Conservation (phyloP, 2,113 vertebrate species). For the Anas platyrhynchos region DNA sequence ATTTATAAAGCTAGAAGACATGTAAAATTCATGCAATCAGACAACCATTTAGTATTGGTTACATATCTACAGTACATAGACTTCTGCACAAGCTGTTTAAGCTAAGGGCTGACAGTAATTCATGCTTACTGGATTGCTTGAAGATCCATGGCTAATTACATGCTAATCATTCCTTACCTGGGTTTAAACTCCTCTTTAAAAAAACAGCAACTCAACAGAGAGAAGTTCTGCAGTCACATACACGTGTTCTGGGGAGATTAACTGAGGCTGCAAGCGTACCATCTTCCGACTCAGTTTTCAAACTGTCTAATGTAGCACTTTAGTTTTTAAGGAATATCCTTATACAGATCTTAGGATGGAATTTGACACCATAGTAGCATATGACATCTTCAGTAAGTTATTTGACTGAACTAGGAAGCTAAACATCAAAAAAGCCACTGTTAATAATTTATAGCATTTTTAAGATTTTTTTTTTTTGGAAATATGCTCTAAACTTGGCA, state of each 20-base stretch:
- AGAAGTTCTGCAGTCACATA: neutral
- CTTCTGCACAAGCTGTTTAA: neutral
- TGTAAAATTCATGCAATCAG: neutral
- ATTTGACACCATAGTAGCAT: neutral
- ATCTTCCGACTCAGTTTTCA: neutral
- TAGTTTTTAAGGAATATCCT: constrained; percentile 7
- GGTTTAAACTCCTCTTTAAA: neutral
- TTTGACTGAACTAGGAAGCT: constrained; percentile 10
- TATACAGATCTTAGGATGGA: constrained; percentile 10
- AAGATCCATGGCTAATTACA: neutral
- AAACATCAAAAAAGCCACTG: neutral
- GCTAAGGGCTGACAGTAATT: neutral
- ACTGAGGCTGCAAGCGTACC: neutral
- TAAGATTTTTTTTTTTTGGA: neutral
- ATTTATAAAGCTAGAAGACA: neutral
- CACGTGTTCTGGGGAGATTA: neutral
- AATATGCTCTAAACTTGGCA: neutral
- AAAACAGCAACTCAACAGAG: neutral
- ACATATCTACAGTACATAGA: neutral
- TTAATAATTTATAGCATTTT: neutral
- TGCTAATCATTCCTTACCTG: constrained; percentile 30
- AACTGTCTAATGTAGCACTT: neutral
- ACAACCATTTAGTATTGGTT: neutral
- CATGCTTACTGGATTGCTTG: neutral
- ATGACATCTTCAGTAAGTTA: neutral